These are phyloP conservation scores for Lysandra coridon DNA, from an alignment of 2,888 invertebrate genomes.

Conservation along the genomic window DNA sequence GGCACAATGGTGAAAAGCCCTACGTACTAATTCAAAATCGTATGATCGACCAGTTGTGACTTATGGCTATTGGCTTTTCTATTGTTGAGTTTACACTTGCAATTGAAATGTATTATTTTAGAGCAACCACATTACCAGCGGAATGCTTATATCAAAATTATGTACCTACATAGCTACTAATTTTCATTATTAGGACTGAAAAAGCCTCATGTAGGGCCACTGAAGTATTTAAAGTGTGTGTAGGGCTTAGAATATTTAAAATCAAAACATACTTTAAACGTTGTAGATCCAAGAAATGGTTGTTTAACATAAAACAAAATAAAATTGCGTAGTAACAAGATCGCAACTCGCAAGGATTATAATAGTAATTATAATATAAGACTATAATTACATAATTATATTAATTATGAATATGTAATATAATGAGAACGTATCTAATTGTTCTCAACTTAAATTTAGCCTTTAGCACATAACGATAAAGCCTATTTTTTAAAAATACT, in stretches of 20 bases:
- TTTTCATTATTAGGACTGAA: too few species aligned
- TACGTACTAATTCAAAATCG: slow-evolving; percentile 23
- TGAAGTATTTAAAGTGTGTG: too few species aligned
- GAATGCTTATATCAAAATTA: too few species aligned
- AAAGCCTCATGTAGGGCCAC: too few species aligned
- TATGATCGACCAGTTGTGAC: slow-evolving; percentile 26
- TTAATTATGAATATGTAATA: not conserved
- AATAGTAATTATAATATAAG: too few species aligned
- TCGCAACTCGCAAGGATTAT: not conserved
- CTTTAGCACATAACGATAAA: not conserved
- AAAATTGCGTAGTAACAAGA: not conserved
- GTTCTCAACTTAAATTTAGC: slow-evolving; percentile 17
- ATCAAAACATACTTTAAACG: not conserved
- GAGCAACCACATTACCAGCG: too few species aligned
- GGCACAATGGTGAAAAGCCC: slow-evolving; percentile 24
- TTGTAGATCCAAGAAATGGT: not conserved
- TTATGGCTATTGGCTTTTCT: not conserved
- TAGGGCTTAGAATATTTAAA: too few species aligned
- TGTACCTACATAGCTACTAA: too few species aligned
- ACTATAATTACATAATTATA: too few species aligned
- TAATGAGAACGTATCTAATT: slow-evolving; percentile 12
- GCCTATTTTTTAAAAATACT: not conserved
- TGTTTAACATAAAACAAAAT: not conserved
- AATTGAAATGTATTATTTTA: not conserved
- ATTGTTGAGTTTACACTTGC: not conserved